Base-by-base conservation (phyloP, 2,797 vertebrate genomes). In the Orestias chungarensis region DNA sequence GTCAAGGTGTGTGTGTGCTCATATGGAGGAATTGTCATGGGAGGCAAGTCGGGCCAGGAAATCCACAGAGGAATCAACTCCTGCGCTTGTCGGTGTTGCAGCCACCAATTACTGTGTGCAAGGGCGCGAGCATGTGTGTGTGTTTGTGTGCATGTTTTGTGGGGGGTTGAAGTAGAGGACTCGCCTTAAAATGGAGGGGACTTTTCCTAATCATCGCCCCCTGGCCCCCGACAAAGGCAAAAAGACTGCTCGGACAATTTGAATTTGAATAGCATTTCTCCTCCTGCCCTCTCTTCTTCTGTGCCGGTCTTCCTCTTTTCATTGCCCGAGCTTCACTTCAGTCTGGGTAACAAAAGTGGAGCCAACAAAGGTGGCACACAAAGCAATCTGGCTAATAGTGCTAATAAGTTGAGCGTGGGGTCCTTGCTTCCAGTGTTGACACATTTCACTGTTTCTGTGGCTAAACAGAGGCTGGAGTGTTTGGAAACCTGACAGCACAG, bases 301-400 rank as follows among this genome's bases (percentile, higher is more conserved):
- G 47, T 66, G 20, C 59, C 71, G 76, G 71, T 74, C 79, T 74
- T 76, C 67, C 84, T 79, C 80, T 84, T 81, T 62, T 81, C 83
- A 79, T 61, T 42, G 74, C 71, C 81, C 52, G 82, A 0, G 66
- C 76, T 66, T 80, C 84, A 59, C 71, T 42, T 18, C 50, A 59
- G 69, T 42, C 9, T 44, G 64, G 87, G 74, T 52, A 78, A 92
- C 92, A 93, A 93, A 93, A 93, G 93, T 76, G 12, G 72, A 76
- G 76, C 82, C 81, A 87, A 94, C 92, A 93, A 94, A 93, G 92
- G 91, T 88, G 74, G 88, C 67, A 27, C 74, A 93, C 91, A 93
- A 91, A 93, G 92, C 93, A 92, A 93, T 93, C 89, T 86, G 90
- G 84, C 91, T 94, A 94, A 95, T 94, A 87, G 94, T 86, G 82